Evolutionary conservation across 2,888 invertebrate species (phyloP), one percentile per base, ranked within the genome.

Genomic region (Volucella bombylans): DNA sequence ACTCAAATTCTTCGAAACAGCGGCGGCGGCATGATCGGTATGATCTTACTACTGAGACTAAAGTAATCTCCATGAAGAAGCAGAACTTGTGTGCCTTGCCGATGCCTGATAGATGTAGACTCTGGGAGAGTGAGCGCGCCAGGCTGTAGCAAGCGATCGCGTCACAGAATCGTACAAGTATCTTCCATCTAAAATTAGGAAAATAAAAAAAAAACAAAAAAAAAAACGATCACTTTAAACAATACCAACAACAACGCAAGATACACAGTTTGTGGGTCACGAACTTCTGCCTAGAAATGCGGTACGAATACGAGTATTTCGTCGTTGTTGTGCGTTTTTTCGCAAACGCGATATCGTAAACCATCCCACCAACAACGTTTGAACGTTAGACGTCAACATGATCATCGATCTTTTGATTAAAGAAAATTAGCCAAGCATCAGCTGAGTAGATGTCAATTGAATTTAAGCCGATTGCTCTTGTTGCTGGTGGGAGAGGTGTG

Each of bases 181-280:
- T 80, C 71, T 83, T 74, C 55, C 68, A 59, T 82, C 82, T 83
- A 83, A 83, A 83, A 65, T 80, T 83, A 80, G 83, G 69, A 72
- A 62, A 55, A 41, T 15, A 31, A 61, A 64, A 41, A 49, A 49
- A 49, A 45, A 69, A 69, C 12, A 64, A 31, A 45, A 39, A 14
- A 64, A 74, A n/a, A 65, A 23, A 55, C 47, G 47, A 52, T 39
- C 10, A 61, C 54, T 15, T 23, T 8, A 67, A 77, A 71, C 41
- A 77, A 71, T 41, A 77, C 59, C 69, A 79, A 76, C 52, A 45
- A 50, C 43, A 31, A 65, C 55, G 15, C 23, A 15, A 65, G 52
- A 57, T 61, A 23, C 18, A 23, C 18, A 79, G 62, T 79, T 80
- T 83, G 80, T 83, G 71, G 83, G 83, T 80, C 83, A 80, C 80